Evolutionary conservation across 2,888 invertebrate genomes (phyloP).

Genomic region (Aphrophora alni): DNA sequence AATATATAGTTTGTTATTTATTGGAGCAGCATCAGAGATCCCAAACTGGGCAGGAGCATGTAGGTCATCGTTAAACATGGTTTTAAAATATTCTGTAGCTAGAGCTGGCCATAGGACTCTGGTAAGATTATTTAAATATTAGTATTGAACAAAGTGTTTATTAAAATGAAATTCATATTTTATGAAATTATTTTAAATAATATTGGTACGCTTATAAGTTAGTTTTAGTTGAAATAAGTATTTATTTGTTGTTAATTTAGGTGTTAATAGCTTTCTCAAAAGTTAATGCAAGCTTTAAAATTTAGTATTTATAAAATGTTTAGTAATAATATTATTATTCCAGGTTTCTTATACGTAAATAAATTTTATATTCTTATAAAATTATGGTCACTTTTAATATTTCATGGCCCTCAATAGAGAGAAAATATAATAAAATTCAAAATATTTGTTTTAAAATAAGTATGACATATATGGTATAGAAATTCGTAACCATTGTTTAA

Average conservation of each 20-base stretch:
- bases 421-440: too few relatives aligned
- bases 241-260: neutral
- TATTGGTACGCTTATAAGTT: neutral
- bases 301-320: too few relatives aligned
- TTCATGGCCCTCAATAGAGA: too few relatives aligned
- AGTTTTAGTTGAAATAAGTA: neutral
- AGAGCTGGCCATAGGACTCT: constrained; percentile 77
- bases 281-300: too few relatives aligned
- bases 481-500: too few relatives aligned
- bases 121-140: constrained; percentile 58
- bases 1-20: constrained; percentile 76
- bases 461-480: too few relatives aligned
- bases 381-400: too few relatives aligned
- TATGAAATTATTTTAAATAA: neutral
- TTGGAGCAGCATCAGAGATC: constrained; percentile 53
- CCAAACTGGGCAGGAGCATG: constrained; percentile 64
- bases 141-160: constrained; percentile 4
- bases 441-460: too few relatives aligned
- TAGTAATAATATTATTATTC: too few relatives aligned
- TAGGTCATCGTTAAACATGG: constrained; percentile 63
- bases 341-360: too few relatives aligned
- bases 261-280: too few relatives aligned
- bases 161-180: neutral
- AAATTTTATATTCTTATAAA: too few relatives aligned
- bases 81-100: constrained; percentile 75